phyloP scores from a whole-genome alignment of 2,888 invertebrate species.

The Neria commutata region DNA sequence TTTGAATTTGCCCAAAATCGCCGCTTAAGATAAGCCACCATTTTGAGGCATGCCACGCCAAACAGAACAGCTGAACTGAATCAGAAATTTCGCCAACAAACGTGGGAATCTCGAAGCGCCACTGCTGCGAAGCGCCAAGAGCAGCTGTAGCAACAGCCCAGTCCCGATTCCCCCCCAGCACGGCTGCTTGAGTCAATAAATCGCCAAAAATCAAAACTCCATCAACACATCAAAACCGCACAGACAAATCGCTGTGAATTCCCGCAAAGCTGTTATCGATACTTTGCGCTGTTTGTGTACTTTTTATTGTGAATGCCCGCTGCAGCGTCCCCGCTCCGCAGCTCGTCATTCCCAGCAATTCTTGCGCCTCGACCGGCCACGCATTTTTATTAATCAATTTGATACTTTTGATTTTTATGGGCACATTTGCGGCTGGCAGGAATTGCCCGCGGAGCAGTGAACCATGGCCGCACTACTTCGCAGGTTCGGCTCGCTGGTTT shows the following conservation, averaged over 20 bases:
- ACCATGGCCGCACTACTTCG: background rate
- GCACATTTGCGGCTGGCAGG: constrained; percentile 4
- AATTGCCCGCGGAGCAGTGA: constrained; percentile 7
- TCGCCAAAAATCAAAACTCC: constrained; percentile 13
- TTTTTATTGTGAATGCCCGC: constrained; percentile 19
- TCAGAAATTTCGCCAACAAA: constrained; percentile 26
- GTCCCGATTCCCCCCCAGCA: background rate
- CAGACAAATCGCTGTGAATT: constrained; percentile 19
- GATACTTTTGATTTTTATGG: constrained; percentile 40
- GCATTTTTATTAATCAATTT: constrained; percentile 47
- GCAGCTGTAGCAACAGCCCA: background rate
- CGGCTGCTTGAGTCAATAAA: constrained; percentile 42
- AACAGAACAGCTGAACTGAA: background rate
- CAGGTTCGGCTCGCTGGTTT: background rate
- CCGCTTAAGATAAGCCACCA: constrained; percentile 13
- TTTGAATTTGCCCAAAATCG: constrained; percentile 36
- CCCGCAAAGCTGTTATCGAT: background rate
- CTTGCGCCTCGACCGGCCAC: constrained; percentile 13
- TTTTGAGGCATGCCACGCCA: background rate
- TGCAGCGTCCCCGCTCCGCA: background rate
- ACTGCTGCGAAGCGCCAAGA: constrained; percentile 18
- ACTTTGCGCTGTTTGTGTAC: constrained; percentile 39
- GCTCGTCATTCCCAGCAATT: background rate
- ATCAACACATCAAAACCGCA: constrained; percentile 15
- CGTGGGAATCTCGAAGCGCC: constrained; percentile 50